Evolutionary conservation across 1,140 invertebrate species (phyloP), one percentile per base, ranked within the genome.

Genomic region (Dryas iulia): DNA sequence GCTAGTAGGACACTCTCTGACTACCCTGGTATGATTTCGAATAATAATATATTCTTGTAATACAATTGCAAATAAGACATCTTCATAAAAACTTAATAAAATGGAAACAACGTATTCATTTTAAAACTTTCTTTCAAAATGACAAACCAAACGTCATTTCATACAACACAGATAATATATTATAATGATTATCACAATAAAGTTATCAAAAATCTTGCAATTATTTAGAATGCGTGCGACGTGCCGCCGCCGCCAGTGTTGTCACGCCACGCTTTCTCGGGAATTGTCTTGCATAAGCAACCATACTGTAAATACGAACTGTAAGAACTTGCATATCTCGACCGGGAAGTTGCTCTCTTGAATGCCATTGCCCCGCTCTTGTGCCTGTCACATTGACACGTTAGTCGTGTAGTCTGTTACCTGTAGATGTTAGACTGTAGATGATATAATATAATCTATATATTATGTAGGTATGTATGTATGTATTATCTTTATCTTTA

Each of bases 211-310:
- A 47, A 47, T 47, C 39, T 18, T 10, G 21, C 6, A 21, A 47
- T 47, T 47, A 47, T 6, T 47, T 47, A 47, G 39, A 10, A 47
- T 21, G 39, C 24, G 39, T 59, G 26, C 24, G n/a, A 14, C 14
- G 39, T 47, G 59, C 66, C 39, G 39, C n/a, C n/a, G 1, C 33
- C 39, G 39, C 39, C 21, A 21, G 39, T 47, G 39, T 39, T 59
- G 67, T 53, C 69, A 71, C 63, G 64, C 59, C 54, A 67, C 64
- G 64, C 69, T 71, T 71, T 71, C 69, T 52, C 69, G 69, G 69
- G 69, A 71, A 71, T 70, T 47, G 60, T 64, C 60, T 71, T 66
- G 62, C 69, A 61, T 71, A 66, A 71, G 25, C 25, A 18, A 28
- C 33, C 24, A 31, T 63, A 28, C 5, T 18, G 14, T 47, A 39